Evolutionary conservation across 2,113 vertebrate genomes (phyloP).

Genomic region (Ochotona princeps): DNA sequence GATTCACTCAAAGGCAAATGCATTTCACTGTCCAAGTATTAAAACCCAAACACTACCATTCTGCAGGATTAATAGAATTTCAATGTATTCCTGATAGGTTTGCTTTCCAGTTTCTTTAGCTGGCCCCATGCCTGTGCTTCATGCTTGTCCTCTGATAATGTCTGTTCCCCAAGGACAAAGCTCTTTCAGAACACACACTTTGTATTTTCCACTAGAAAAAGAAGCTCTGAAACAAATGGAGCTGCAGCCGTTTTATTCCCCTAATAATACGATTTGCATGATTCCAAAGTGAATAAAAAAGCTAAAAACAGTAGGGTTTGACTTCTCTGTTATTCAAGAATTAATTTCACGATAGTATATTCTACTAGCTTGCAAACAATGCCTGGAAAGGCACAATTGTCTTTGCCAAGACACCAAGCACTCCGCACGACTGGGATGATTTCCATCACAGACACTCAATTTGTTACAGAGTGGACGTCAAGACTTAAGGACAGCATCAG

Average conservation of each 20-base stretch:
- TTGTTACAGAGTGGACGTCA: too few relatives aligned
- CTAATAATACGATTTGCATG: conserved; percentile 14
- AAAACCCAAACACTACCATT: conserved; percentile 68
- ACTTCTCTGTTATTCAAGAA: conserved; percentile 40
- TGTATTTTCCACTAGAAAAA: conserved; percentile 52
- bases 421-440: too few relatives aligned
- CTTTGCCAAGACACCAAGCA: too few relatives aligned
- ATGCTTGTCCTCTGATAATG: conserved; percentile 62
- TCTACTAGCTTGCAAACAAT: too few relatives aligned
- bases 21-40: conserved; percentile 61
- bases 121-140: conserved; percentile 29
- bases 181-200: conserved; percentile 68
- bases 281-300: conserved; percentile 35
- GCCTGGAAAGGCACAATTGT: too few relatives aligned
- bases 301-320: background rate
- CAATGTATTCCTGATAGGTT: conserved; percentile 62
- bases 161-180: conserved; percentile 41
- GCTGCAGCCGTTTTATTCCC: background rate
- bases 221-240: conserved; percentile 60
- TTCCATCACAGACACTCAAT: too few relatives aligned
- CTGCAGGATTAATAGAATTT: conserved; percentile 79
- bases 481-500: too few relatives aligned
- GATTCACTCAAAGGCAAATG: conserved; percentile 67
- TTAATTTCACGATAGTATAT: conserved; percentile 62
- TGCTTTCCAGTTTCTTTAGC: conserved; percentile 74